Base-by-base conservation (phyloP, 2,888 invertebrate genomes). In the Microctonus brassicae region DNA sequence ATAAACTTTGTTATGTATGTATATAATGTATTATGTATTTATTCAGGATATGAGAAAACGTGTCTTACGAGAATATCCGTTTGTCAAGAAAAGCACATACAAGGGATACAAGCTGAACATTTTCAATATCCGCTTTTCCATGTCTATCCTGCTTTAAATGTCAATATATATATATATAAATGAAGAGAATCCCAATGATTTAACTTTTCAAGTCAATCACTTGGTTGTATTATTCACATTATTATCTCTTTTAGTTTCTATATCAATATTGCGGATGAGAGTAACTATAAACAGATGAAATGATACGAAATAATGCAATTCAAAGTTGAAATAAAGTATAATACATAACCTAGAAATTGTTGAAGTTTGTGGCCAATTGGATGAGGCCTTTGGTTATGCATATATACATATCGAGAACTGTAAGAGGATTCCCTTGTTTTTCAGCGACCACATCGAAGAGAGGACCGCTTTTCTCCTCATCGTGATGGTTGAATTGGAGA, bases 341-440 rank as follows among this genome's bases (percentile, higher is more conserved):
- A 47, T 47, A 47, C 17, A 47, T 47, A 47, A 47, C 47, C 17
- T 47, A 17, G 47, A 47, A 47, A 47, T 17, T 47, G 17, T 17
- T 47, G 20, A 20, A 47, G 47, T 47, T 47, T 47, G 47, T 47
- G 47, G 47, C 17, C 47, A 47, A 47, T 47, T 47, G 47, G 47
- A 47, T 47, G 47, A 47, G 17, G n/a, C 47, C 17, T 47, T 47
- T 47, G 47, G 47, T 17, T 17, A 17, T 47, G 47, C 17, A 47
- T 47, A 47, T 47, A 47, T 47, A 47, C 47, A 47, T 47, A 47
- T 47, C n/a, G 47, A 47, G 47, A 69, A 57, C 70, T 70, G 73
- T 73, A 72, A 76, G 75, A 75, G 73, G 73, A 76, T 76, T 76
- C 72, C 70, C 70, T 74, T 76, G 70, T 70, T 72, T 74, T 73